Evolutionary conservation across 2,113 vertebrate genomes (phyloP).

Genomic region (Burhinus oedicnemus): DNA sequence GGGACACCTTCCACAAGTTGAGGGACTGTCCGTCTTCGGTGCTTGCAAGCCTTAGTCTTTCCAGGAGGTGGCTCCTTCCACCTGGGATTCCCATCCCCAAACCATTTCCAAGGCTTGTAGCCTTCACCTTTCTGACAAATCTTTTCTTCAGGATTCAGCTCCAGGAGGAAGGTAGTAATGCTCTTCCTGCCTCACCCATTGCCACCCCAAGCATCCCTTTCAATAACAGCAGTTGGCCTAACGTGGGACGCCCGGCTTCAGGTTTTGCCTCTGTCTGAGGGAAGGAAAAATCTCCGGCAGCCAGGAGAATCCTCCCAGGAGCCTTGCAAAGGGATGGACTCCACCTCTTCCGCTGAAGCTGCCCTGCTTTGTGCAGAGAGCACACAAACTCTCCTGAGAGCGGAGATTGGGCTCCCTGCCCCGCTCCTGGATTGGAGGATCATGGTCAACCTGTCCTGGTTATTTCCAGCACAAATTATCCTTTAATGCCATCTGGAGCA

Average conservation of each 20-base stretch:
- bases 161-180: neutral
- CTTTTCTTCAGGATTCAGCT: neutral
- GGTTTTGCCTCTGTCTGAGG: neutral
- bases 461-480: neutral
- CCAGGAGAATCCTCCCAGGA: constrained; percentile 5
- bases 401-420: neutral
- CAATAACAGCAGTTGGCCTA: neutral
- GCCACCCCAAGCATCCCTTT: neutral
- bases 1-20: neutral
- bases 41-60: neutral
- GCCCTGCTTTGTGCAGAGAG: neutral
- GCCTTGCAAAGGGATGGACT: neutral
- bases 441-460: neutral
- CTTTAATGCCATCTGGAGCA: neutral
- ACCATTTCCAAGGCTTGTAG: neutral
- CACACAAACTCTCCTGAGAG: neutral
- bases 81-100: neutral
- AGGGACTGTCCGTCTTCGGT: neutral
- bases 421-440: accelerated
- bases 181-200: neutral
- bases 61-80: neutral
- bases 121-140: neutral
- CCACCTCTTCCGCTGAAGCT: neutral
- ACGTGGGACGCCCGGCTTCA: accelerated
- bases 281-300: neutral